A percentile compares a stretch with the other conserved stretches of the same genome.
Conservation (phyloP, 2,113 vertebrate genomes). For the Peromyscus leucopus region DNA sequence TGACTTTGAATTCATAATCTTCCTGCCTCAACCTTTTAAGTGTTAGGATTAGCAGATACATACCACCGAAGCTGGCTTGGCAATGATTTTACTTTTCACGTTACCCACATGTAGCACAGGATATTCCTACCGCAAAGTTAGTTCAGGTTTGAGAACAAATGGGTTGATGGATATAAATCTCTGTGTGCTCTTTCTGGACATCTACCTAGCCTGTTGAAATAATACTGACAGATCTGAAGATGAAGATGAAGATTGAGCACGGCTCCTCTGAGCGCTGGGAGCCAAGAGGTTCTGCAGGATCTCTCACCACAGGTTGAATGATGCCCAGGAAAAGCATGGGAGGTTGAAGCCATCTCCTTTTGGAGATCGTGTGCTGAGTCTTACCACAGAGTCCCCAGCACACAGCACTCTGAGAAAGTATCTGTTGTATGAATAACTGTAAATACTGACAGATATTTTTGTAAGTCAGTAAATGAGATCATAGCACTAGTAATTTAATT, state of each 20-base stretch:
- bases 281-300: not conserved
- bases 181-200: not conserved
- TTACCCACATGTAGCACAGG: not conserved
- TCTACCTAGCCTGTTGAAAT: conserved; percentile 15
- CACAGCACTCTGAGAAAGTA: conserved; percentile 4
- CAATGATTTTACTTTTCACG: not conserved
- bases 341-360: not conserved
- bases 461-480: conserved; percentile 32
- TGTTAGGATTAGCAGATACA: not conserved
- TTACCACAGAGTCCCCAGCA: conserved; percentile 2
- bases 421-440: conserved; percentile 32
- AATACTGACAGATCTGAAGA: conserved; percentile 27
- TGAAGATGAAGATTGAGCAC: not conserved
- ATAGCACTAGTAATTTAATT: conserved; percentile 44
- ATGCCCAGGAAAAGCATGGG: not conserved
- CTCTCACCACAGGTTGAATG: not conserved
- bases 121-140: not conserved
- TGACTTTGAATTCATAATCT: not conserved
- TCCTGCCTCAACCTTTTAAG: not conserved
- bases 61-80: not conserved
- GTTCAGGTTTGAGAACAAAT: not conserved
- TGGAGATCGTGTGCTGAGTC: not conserved
- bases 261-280: not conserved
- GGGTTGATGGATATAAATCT: not conserved
- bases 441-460: not conserved